phyloP scores from a whole-genome alignment of 2,797 vertebrate genomes.

The Perdix hodgsoniae region DNA sequence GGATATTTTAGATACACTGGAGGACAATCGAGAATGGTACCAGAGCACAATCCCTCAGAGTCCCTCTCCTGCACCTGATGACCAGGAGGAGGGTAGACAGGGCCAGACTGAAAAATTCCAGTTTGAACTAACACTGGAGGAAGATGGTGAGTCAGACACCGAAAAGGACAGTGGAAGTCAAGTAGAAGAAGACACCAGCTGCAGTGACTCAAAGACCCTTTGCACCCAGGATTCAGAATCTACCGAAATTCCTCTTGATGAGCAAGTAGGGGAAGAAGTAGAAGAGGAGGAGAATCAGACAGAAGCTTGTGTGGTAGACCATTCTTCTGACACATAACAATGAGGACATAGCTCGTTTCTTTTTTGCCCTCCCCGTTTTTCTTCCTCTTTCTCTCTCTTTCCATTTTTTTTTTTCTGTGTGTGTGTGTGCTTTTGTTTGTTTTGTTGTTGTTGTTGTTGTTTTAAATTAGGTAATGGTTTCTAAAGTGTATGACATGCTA shows the following conservation, averaged over 20 bases:
- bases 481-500: conserved; percentile 88
- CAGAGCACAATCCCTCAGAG: conserved; percentile 99
- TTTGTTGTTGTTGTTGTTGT: conserved; percentile 1
- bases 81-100: conserved; percentile 89
- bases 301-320: conserved; percentile 82
- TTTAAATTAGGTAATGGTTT: conserved; percentile 77
- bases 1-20: conserved; percentile 97
- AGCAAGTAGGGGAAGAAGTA: conserved; percentile 92
- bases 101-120: conserved; percentile 97
- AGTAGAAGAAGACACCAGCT: conserved; percentile 95
- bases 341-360: conserved; percentile 71
- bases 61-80: conserved; percentile 92
- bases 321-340: conserved; percentile 89
- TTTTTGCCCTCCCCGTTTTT: conserved; percentile 5
- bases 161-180: conserved; percentile 98
- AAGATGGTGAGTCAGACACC: conserved; percentile 96
- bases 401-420: conserved; percentile 14
- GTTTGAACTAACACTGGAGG: conserved; percentile 97
- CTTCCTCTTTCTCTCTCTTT: not conserved
- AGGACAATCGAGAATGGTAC: conserved; percentile 99
- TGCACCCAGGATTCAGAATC: conserved; percentile 98
- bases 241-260: conserved; percentile 95
- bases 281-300: conserved; percentile 83
- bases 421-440: conserved; percentile 3
- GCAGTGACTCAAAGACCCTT: conserved; percentile 98